Evolutionary conservation across 2,113 vertebrate species (phyloP), one percentile per base, ranked within the genome.

Genomic region (Hippocampus guttulatus): DNA sequence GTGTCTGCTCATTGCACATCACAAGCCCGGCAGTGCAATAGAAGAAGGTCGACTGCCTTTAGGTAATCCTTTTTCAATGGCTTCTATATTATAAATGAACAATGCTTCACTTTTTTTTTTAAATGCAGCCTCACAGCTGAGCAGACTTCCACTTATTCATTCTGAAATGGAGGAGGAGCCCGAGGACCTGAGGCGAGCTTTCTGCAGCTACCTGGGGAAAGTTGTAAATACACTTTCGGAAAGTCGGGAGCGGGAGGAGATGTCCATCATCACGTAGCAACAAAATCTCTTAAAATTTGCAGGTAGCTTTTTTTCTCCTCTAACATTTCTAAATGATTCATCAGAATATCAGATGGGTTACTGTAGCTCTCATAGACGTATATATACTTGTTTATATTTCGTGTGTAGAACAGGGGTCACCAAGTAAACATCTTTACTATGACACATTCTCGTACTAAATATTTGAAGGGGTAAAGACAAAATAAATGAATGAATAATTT

Each of bases 161-260:
- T 98, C 95, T 8, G 94, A 95, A 78, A 91, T 99, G 20, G 96
- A 99, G 75, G 95, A 98, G 1, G 94, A 97, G 67, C 95, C 97
- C 0, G 96, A 98, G 81, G 93, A 95, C 49, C 88, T 95, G 73
- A 93, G 94, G 25, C 85, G 88, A 83, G 94, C 93, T 70, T 98
- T 99, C 73, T 78, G 90, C 8, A 94, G 91, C 72, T 98, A 96
- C 75, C 86, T 99, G 79, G 94, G 84, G 81, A 92, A 85, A 30
- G 86, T 99, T 18, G 71, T 94, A 64, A 94, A 82, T 9, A 79
- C 93, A 6, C 85, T 98, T 79, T 96, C 95, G 4, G 97, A 99
- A 88, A 97, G 84, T 84, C 90, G 94, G 77, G 97, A 98, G 65
- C 89, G 83, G 54, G 97, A 98, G 77, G 97, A 98, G 85, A 95